Base-by-base conservation (phyloP, 2,888 invertebrate genomes). In the Hirtodrosophila trivittata region DNA sequence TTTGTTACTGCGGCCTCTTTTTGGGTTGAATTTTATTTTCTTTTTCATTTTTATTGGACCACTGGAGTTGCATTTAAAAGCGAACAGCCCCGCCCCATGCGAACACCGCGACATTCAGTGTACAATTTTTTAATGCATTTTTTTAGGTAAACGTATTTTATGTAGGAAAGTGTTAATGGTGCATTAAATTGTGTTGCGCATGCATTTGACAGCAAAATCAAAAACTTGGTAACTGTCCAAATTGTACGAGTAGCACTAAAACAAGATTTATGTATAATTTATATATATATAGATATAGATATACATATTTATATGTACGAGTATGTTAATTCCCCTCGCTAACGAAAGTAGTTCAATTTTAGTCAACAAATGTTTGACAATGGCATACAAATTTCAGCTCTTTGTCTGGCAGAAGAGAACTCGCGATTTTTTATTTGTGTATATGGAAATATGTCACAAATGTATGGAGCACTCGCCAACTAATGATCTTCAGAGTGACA, bases 61-160 rank as follows among this genome's bases (percentile, higher is more conserved):
- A 73, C 83, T 82, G 68, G 76, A 74, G 69, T 77, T 86, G 87
- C 87, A 87, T 86, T 84, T 81, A 76, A 75, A 83, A 76, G 37
- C 55, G 46, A 35, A 38, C 10, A 8, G 33, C 5, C 10, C 52
- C 43, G 16, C 13, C 10, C 45, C 28, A 28, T 28, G 5, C 18
- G 5, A 30, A 33, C 13, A 33, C 10, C 33, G 9, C 6, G 33
- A 59, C 43, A 49, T 42, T n/a, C 42, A 63, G 58, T 64, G 49
- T 67, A 65, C 58, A 65, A 56, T 65, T 59, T 46, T 21, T 21
- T 21, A 63, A 63, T 68, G 57, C 65, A 68, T 3, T 21, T 21
- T 21, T 21, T 21, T 21, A n/a, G n/a, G n/a, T n/a, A n/a, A n/a
- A n/a, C n/a, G n/a, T n/a, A n/a, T n/a, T 21, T 21, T 21, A 21